These are phyloP conservation scores for Leptinotarsa peninsularis DNA, from an alignment of 2,888 invertebrate genomes.

Conservation along the genomic window DNA sequence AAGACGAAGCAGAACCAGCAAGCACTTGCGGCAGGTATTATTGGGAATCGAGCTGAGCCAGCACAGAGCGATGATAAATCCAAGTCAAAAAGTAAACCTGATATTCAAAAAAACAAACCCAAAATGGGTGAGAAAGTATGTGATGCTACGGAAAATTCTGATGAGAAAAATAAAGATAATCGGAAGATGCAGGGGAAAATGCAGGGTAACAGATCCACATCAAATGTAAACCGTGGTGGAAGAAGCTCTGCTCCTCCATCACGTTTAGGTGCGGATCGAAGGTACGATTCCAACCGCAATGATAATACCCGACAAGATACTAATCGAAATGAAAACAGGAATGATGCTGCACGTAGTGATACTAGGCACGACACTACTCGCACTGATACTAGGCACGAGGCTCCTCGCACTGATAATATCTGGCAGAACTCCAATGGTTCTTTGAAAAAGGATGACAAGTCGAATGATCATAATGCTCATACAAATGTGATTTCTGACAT, in stretches of 20 bases:
- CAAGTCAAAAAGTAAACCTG: constrained; percentile 64
- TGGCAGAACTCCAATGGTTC: constrained; percentile 62
- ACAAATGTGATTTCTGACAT: constrained; percentile 66
- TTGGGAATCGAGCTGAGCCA: constrained; percentile 49
- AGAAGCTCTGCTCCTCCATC: constrained; percentile 56
- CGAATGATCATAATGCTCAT: constrained; percentile 65
- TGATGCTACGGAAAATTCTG: constrained; percentile 89
- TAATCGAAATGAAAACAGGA: constrained; percentile 3
- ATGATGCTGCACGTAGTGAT: background rate
- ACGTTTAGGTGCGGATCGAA: constrained; percentile 56
- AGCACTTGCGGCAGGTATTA: constrained; percentile 76
- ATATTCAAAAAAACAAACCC: constrained; percentile 45
- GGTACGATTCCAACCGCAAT: constrained; percentile 36
- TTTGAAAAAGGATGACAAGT: constrained; percentile 62
- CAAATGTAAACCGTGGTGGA: constrained; percentile 54
- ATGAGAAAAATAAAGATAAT: constrained; percentile 66
- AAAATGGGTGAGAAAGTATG: constrained; percentile 65
- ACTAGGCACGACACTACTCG: background rate
- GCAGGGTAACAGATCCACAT: constrained; percentile 38
- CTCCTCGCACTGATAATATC: constrained; percentile 29
- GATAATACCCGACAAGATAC: constrained; percentile 15
- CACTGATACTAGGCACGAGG: constrained; percentile 10
- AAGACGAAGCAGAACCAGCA: constrained; percentile 77
- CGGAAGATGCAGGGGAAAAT: constrained; percentile 42
- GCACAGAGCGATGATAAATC: constrained; percentile 55